phyloP scores from a whole-genome alignment of 2,113 vertebrate genomes.

The Periophthalmodon schlosseri region DNA sequence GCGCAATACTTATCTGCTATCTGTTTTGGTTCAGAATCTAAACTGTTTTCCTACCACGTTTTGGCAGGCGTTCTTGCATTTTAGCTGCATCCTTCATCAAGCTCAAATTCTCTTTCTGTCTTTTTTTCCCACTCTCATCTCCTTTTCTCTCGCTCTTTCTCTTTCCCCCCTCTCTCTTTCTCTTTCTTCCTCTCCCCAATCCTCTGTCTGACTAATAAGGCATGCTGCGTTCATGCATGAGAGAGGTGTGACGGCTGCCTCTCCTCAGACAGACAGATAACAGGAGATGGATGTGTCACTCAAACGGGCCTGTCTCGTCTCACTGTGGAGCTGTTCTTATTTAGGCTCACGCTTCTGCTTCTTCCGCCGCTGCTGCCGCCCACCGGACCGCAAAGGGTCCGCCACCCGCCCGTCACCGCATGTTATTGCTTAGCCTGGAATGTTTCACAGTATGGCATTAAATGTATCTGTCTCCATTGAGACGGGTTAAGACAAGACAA shows the following conservation, averaged over 20 bases:
- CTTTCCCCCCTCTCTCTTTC: neutral
- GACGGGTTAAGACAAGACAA: no score
- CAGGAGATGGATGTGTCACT: constrained; percentile 71
- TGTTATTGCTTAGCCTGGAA: no score
- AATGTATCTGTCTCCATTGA: no score
- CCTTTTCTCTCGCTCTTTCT: neutral
- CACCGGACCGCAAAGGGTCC: constrained; percentile 23
- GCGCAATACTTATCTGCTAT: no score
- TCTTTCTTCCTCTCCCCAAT: neutral
- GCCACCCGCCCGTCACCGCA: no score
- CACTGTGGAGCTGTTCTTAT: constrained; percentile 52
- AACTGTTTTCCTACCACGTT: neutral
- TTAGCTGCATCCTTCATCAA: constrained; percentile 53
- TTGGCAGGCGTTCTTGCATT: neutral
- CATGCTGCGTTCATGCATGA: constrained; percentile 62
- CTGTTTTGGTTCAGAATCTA: no score
- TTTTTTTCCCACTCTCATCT: no score
- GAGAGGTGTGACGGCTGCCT: constrained; percentile 32
- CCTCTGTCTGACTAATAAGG: constrained; percentile 62
- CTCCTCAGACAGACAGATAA: constrained; percentile 56
- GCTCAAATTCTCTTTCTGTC: constrained; percentile 25
- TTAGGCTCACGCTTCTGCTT: constrained; percentile 27
- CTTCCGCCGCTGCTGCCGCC: constrained; percentile 10
- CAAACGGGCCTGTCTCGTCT: constrained; percentile 62
- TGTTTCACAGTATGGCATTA: no score